phyloP scores from a whole-genome alignment of 2,888 invertebrate genomes.

The Pseudeuparius sepicola region DNA sequence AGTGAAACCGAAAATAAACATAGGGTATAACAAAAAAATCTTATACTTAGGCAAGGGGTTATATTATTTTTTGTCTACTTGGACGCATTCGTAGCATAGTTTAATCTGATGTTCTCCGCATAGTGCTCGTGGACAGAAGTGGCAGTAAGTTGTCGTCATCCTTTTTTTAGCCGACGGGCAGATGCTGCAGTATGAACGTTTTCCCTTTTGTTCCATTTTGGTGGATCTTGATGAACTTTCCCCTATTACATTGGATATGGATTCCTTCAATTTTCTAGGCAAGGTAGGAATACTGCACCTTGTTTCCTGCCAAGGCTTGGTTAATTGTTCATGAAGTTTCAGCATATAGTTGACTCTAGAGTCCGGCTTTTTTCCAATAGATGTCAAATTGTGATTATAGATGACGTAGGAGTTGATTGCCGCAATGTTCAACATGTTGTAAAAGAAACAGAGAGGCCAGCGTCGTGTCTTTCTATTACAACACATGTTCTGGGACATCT shows the following conservation, averaged over 20 bases:
- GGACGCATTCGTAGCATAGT: conserved; percentile 3
- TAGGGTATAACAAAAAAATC: conserved; percentile 1
- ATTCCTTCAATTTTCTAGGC: conserved; percentile 1
- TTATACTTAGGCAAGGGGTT: too few species aligned
- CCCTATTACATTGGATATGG: neutral
- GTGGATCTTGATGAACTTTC: neutral
- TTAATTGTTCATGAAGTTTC: neutral
- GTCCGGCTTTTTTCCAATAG: neutral
- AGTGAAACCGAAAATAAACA: neutral
- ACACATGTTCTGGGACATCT: too few species aligned
- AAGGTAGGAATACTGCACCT: neutral
- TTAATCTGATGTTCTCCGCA: conserved; percentile 7
- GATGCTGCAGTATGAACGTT: neutral
- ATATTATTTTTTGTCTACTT: neutral
- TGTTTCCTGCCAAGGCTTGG: neutral
- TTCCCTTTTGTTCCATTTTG: neutral
- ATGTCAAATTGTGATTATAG: neutral
- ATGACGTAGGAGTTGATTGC: neutral
- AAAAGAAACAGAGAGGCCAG: too few species aligned
- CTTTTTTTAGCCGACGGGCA: conserved; percentile 1
- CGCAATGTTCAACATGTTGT: neutral
- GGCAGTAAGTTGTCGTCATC: neutral
- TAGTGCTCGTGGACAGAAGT: conserved; percentile 5
- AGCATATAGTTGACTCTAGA: neutral
- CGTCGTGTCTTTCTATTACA: conserved; percentile 1